Base-by-base conservation (phyloP, 2,113 vertebrate species). In the Oryzias woworae region DNA sequence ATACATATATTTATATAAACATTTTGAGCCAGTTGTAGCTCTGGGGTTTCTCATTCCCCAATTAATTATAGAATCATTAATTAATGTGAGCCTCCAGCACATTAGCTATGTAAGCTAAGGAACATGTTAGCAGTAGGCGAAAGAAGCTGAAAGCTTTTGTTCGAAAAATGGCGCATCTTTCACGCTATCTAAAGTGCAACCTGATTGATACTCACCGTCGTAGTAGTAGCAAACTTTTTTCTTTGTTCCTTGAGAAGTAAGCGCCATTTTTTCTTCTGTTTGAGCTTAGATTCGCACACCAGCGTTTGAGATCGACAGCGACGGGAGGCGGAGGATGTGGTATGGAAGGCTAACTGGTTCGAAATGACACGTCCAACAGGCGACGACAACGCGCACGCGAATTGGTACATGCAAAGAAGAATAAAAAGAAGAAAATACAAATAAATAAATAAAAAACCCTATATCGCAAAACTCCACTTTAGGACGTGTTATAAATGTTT, bases 181-280 rank as follows among this genome's bases (percentile, higher is more conserved):
- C 4, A 52, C 31, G 14, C 10, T 14, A 53, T 45, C 14, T 1
- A 7, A 0, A 36, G 14, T 14, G 22, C 3, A 43, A 4, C 6
- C 5, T 4, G 8, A 5, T 2, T 1, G 28, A 16, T 53, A 77
- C 93, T 92, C 88, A 96, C 95, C 95, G 14, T 97, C 95, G 70
- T 97, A 97, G 87, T 97, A 97, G 92, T 97, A 97, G 89, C 95
- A 97, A 92, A 97, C 95, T 96, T 97, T 97, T 92, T 96, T 93
- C 93, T 93, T 94, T 92, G 94, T 95, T 91, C 94, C 95, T 81
- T 90, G 87, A 0, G 86, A 86, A 82, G 80, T 90, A 73, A 90
- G 87, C 86, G 89, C 89, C 89, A 90, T 90, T 87, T 88, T 88
- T 85, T 45, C 5, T 16, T 45, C 44, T 45, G 16, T 14, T 45